These are phyloP conservation scores for Haliclona indistincta DNA, from an alignment of 37 sponge, comb jelly and placozoan genomes.

Conservation along the genomic window DNA sequence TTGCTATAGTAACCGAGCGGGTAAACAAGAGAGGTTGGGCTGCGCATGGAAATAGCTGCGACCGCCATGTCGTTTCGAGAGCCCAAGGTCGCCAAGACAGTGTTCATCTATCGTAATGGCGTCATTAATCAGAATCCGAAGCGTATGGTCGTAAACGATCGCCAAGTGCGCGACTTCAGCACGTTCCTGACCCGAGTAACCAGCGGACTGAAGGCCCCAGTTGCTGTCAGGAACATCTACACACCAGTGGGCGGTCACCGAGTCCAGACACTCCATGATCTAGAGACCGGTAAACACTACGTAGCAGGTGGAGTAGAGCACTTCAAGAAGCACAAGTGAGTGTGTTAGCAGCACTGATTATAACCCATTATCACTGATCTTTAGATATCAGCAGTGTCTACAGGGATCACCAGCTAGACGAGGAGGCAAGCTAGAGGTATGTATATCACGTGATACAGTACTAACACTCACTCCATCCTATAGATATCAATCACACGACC, in stretches of 20 bases:
- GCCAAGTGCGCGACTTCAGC: conserved; percentile 78
- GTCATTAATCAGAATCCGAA: conserved; percentile 28
- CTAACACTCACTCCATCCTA: too few relatives aligned
- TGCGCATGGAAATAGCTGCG: conserved; percentile 5
- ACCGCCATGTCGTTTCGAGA: conserved; percentile 45
- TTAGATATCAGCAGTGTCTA: background rate
- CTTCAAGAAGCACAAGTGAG: conserved; percentile 75
- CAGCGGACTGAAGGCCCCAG: conserved; percentile 73
- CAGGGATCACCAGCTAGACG: background rate
- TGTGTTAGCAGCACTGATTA: too few relatives aligned
- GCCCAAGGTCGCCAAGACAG: conserved; percentile 51
- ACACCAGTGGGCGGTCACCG: conserved; percentile 70
- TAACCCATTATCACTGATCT: too few relatives aligned
- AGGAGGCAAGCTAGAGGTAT: too few relatives aligned
- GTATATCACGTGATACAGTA: too few relatives aligned
- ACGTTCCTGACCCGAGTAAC: conserved; percentile 74
- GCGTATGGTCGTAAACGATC: conserved; percentile 69
- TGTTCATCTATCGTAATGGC: conserved; percentile 71
- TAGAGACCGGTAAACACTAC: conserved; percentile 68
- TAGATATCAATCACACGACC: too few relatives aligned
- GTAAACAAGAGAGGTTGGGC: background rate
- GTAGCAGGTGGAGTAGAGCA: conserved; percentile 86
- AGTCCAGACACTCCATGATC: conserved; percentile 44
- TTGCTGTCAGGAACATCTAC: conserved; percentile 85
- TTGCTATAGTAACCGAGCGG: background rate